phyloP scores from a whole-genome alignment of 1,140 invertebrate species.

The Macrotrachela quadricornifera region DNA sequence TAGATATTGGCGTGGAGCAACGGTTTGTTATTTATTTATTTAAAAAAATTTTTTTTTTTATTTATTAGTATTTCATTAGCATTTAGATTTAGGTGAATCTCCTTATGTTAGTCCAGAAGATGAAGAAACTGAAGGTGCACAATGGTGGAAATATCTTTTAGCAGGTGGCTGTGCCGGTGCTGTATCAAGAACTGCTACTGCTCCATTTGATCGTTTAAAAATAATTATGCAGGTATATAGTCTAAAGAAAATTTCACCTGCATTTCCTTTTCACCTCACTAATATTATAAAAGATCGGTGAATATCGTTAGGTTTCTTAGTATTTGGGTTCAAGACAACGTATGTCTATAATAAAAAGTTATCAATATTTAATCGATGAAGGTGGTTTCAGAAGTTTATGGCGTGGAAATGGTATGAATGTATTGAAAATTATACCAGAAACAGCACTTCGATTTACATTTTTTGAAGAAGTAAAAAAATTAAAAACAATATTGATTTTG shows the following conservation, averaged over 20 bases:
- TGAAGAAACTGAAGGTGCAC: constrained; percentile 71
- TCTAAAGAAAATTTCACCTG: not conserved
- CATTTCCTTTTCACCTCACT: too few relatives aligned
- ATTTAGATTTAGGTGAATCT: constrained; percentile 90
- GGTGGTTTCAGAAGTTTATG: constrained; percentile 74
- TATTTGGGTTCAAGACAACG: constrained; percentile 11
- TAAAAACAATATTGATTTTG: not conserved
- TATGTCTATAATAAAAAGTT: constrained; percentile 35
- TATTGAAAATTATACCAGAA: constrained; percentile 93
- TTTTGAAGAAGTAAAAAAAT: constrained; percentile 54
- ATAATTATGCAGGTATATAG: constrained; percentile 72
- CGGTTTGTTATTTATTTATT: constrained; percentile 45
- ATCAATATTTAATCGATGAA: constrained; percentile 52
- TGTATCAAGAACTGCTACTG: constrained; percentile 82
- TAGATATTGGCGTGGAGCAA: constrained; percentile 81
- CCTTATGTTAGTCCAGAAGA: constrained; percentile 87
- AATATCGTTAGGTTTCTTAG: not conserved
- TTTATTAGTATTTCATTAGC: constrained; percentile 41
- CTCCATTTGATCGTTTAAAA: constrained; percentile 87
- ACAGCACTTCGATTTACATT: constrained; percentile 90
- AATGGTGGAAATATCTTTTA: constrained; percentile 91
- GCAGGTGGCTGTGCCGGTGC: constrained; percentile 86
- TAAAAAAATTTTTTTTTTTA: not conserved
- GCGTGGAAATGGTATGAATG: constrained; percentile 94
- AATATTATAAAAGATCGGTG: too few relatives aligned